Evolutionary conservation across 2,888 invertebrate species (phyloP).

Genomic region (Torymus tubicola): DNA sequence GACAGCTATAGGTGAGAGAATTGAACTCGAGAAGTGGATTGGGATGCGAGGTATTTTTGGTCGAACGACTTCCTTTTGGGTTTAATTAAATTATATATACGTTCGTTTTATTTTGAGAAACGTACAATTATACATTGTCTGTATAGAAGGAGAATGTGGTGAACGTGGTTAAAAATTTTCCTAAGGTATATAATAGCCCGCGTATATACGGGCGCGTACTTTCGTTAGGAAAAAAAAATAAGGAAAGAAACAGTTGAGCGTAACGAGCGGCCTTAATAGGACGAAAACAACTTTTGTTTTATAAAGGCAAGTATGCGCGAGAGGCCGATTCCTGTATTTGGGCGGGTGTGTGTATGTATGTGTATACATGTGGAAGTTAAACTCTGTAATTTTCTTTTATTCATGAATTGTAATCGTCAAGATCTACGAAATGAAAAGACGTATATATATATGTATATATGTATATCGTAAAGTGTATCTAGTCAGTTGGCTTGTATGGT

Average conservation of each 20-base stretch:
- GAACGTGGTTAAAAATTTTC: not conserved
- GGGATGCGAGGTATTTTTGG: too few relatives aligned
- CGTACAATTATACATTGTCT: too few relatives aligned
- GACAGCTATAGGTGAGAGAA: too few relatives aligned
- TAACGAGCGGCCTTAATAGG: constrained; percentile 18
- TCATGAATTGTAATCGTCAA: constrained; percentile 43
- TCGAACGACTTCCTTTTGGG: too few relatives aligned
- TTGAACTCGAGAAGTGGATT: too few relatives aligned
- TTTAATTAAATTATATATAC: too few relatives aligned
- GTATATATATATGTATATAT: too few relatives aligned
- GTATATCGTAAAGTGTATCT: constrained; percentile 30
- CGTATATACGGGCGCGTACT: not conserved
- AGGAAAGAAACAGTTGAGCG: not conserved
- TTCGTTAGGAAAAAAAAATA: not conserved
- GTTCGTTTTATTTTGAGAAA: too few relatives aligned
- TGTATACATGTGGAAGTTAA: constrained; percentile 5
- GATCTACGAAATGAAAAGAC: constrained; percentile 35
- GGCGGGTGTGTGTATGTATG: not conserved
- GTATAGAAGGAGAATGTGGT: not conserved
- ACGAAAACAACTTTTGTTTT: constrained; percentile 30
- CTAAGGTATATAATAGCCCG: not conserved
- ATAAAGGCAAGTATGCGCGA: constrained; percentile 1
- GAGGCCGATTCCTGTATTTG: constrained; percentile 6
- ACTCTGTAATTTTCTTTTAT: constrained; percentile 50
- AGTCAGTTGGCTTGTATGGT: not conserved